Percentiles rank a stretch among this genome's conserved stretches.
Evolutionary conservation across 2,888 invertebrate genomes (phyloP).

Genomic region (Atrina japonica): DNA sequence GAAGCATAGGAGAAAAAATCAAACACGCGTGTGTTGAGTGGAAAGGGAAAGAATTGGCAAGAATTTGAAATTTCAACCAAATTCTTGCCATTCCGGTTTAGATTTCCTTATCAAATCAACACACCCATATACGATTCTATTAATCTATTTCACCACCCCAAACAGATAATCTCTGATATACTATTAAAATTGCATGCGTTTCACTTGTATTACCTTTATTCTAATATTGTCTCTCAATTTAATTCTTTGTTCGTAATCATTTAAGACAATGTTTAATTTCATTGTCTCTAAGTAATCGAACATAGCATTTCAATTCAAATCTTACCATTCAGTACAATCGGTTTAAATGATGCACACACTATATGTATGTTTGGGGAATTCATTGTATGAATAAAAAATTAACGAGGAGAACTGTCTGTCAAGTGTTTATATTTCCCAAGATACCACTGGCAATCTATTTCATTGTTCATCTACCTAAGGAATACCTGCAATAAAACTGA

Average conservation of each 20-base stretch:
- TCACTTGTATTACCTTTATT: no score
- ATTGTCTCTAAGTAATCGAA: constrained; percentile 1
- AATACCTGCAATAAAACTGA: constrained; percentile 21
- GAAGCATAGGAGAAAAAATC: no score
- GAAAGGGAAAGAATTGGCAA: no score
- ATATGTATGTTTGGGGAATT: constrained; percentile 4
- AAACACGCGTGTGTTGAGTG: no score
- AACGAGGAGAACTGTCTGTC: constrained; percentile 17
- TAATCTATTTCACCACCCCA: no score
- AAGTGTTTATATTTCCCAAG: constrained; percentile 7
- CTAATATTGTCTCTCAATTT: no score
- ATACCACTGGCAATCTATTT: neutral
- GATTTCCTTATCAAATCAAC: no score
- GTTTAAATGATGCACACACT: constrained; percentile 13
- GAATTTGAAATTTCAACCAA: no score
- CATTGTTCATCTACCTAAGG: neutral
- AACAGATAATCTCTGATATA: no score
- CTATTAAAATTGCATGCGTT: no score
- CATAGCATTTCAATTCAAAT: neutral
- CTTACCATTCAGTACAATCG: constrained; percentile 12
- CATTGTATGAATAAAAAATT: constrained; percentile 32
- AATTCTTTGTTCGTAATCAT: constrained; percentile 10
- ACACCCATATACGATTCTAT: no score
- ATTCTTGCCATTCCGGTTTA: no score
- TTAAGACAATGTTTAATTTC: neutral